phyloP scores from a whole-genome alignment of 2,797 vertebrate species.

The Strix occidentalis region DNA sequence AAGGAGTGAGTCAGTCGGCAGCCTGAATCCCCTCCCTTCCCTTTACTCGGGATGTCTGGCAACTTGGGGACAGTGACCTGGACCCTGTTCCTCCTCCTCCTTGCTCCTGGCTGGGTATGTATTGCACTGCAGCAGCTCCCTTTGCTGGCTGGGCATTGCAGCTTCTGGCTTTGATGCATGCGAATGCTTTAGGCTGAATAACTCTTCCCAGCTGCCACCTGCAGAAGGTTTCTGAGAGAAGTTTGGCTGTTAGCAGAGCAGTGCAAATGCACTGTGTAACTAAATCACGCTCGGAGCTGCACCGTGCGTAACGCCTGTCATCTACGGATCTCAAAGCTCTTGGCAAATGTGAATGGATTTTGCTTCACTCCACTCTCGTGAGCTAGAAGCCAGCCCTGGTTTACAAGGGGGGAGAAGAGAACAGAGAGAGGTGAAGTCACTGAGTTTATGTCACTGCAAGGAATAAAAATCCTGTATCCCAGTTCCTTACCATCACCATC shows the following conservation, averaged over 20 bases:
- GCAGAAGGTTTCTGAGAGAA: not conserved
- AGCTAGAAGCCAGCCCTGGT: not conserved
- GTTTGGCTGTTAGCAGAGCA: not conserved
- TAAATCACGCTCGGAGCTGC: not conserved
- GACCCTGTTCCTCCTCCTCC: conserved; percentile 8
- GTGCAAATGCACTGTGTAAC: fast-evolving
- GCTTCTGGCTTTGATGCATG: not conserved
- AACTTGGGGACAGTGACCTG: not conserved
- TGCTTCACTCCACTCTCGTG: not conserved
- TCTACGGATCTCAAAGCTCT: not conserved
- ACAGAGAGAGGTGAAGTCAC: not conserved
- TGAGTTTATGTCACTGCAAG: not conserved
- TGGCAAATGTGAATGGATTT: not conserved
- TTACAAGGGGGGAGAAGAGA: not conserved
- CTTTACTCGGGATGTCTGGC: not conserved
- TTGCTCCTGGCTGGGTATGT: conserved; percentile 40
- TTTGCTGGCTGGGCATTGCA: not conserved
- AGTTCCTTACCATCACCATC: not conserved
- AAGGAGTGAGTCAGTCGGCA: fast-evolving
- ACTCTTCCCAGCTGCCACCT: not conserved
- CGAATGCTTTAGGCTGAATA: not conserved
- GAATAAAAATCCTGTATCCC: not conserved
- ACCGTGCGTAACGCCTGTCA: fast-evolving
- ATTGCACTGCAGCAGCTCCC: not conserved
- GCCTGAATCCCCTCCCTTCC: not conserved